Evolutionary conservation across 2,797 vertebrate genomes (phyloP).

Genomic region (Girardinus metallicus): DNA sequence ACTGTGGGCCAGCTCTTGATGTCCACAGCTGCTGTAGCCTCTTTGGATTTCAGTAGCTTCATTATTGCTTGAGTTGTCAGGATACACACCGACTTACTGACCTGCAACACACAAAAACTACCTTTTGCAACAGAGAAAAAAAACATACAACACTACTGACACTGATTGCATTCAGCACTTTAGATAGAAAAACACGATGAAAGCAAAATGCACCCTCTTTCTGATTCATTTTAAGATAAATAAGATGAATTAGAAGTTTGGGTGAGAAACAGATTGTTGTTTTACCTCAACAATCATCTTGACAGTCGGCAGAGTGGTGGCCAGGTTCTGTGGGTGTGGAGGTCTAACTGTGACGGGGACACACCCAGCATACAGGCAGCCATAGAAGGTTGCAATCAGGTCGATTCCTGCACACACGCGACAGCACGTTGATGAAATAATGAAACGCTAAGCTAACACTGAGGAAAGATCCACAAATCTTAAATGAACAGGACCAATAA

Average conservation of each 20-base stretch:
- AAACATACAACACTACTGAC: not conserved
- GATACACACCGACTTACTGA: conserved; percentile 95
- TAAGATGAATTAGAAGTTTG: not conserved
- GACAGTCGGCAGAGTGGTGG: conserved; percentile 95
- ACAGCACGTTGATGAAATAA: not conserved
- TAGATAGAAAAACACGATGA: not conserved
- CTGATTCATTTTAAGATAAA: not conserved
- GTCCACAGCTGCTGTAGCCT: conserved; percentile 92
- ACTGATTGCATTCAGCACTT: not conserved
- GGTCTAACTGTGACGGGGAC: conserved; percentile 94
- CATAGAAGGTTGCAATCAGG: conserved; percentile 95
- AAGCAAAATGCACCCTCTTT: not conserved
- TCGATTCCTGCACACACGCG: conserved; percentile 85
- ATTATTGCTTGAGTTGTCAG: conserved; percentile 95
- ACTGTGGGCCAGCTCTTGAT: conserved; percentile 93
- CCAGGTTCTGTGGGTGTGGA: conserved; percentile 94
- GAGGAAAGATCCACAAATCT: not conserved
- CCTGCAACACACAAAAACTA: conserved; percentile 77
- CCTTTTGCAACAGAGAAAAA: conserved; percentile 7
- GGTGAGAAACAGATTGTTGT: not conserved
- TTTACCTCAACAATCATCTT: conserved; percentile 98
- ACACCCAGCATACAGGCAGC: conserved; percentile 94
- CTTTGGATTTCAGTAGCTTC: conserved; percentile 95
- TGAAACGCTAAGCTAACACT: not conserved
- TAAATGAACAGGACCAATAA: not conserved